Percentiles rank a stretch among this genome's conserved stretches.
Evolutionary conservation across 2,888 invertebrate species (phyloP).

Genomic region (Dasypolia templi): DNA sequence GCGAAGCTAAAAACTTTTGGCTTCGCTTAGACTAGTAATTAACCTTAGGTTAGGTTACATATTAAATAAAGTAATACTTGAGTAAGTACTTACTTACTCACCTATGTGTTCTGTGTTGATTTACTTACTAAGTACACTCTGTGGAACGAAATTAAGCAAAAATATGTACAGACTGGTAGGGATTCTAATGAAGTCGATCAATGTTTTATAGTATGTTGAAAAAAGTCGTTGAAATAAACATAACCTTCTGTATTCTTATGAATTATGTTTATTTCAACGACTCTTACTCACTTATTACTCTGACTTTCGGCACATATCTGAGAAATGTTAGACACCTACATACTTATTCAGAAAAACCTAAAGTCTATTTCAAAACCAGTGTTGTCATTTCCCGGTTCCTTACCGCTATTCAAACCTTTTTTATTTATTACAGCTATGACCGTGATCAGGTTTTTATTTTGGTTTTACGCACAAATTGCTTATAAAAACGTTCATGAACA

Average conservation of each 20-base stretch:
- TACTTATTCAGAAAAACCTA: neutral
- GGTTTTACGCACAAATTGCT: conserved; percentile 21
- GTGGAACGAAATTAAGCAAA: neutral
- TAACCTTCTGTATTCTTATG: no score
- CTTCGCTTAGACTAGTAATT: conserved; percentile 6
- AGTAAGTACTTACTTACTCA: neutral
- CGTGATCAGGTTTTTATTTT: conserved; percentile 15
- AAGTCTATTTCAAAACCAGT: neutral
- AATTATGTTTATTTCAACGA: no score
- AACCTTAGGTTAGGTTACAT: neutral
- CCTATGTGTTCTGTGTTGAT: neutral
- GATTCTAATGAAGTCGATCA: neutral
- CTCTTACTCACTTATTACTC: no score
- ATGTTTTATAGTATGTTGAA: neutral
- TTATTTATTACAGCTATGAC: conserved; percentile 22
- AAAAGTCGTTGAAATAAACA: neutral
- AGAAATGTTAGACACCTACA: neutral
- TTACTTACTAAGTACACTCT: neutral
- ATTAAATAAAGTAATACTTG: conserved; percentile 8
- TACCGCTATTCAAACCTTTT: neutral
- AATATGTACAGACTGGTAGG: conserved; percentile 5
- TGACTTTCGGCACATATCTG: neutral
- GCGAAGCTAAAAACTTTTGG: neutral
- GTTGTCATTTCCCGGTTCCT: neutral
- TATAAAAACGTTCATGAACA: conserved; percentile 35